phyloP scores from a whole-genome alignment of 2,888 invertebrate genomes.

The Dasysyrphus albostriatus region DNA sequence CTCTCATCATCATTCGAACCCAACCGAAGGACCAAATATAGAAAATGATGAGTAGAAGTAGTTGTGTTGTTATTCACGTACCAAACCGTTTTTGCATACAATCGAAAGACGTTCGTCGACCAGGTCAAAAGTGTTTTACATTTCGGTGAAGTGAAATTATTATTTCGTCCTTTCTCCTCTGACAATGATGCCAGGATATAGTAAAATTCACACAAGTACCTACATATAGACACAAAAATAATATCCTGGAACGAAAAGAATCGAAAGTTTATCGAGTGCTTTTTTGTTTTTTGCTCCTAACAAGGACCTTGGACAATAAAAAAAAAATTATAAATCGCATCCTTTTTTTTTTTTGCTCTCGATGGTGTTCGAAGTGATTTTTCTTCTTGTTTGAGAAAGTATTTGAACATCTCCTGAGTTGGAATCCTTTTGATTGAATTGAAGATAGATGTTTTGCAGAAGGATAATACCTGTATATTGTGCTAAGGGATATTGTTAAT shows the following conservation, averaged over 20 bases:
- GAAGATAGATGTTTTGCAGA: not conserved
- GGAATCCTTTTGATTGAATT: conserved; percentile 1
- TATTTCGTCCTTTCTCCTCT: conserved; percentile 19
- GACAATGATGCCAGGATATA: not conserved
- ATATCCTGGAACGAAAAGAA: conserved; percentile 12
- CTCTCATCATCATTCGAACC: conserved; percentile 23
- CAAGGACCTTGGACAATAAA: conserved; percentile 62
- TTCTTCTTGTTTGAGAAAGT: not conserved
- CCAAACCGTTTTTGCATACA: conserved; percentile 54
- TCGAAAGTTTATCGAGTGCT: conserved; percentile 33
- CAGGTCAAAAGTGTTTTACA: conserved; percentile 30
- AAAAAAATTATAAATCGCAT: conserved; percentile 2
- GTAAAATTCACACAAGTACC: not conserved
- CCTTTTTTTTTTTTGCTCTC: not conserved
- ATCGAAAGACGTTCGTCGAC: conserved; percentile 40
- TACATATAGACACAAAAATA: not conserved
- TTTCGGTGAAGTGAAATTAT: conserved; percentile 20
- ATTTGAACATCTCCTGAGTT: conserved; percentile 5
- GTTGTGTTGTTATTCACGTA: conserved; percentile 39
- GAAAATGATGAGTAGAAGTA: conserved; percentile 48
- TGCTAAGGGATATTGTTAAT: conserved; percentile 49
- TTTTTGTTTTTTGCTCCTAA: not conserved
- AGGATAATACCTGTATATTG: not conserved
- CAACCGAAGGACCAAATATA: conserved; percentile 36
- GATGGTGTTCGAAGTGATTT: conserved; percentile 12